Conservation (phyloP, 35 echinoderm and acorn worm genomes). For the Chiridota heheva region DNA sequence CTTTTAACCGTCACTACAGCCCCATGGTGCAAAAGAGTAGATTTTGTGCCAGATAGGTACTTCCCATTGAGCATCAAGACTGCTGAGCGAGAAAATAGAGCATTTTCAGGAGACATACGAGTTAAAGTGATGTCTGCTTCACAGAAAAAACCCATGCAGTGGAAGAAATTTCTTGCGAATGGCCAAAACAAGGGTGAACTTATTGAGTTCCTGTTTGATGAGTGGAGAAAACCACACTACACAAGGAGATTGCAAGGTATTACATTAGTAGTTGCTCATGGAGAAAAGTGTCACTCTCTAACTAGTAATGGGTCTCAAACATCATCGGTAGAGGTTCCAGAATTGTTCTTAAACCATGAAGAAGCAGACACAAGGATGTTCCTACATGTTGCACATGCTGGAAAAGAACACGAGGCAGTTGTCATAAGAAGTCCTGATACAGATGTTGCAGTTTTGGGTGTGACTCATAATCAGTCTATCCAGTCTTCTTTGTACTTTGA, state of each 20-base stretch:
- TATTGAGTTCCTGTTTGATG: slow-evolving; percentile 29
- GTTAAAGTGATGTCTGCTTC: not conserved
- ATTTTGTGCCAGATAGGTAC: slow-evolving; percentile 54
- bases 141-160: slow-evolving; percentile 14
- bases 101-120: not conserved
- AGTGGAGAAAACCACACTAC: slow-evolving; percentile 27
- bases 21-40: not conserved
- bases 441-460: slow-evolving; percentile 45
- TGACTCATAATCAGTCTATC: not conserved
- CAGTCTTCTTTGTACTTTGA: slow-evolving; percentile 3
- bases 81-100: slow-evolving; percentile 35
- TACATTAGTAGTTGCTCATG: slow-evolving; percentile 26
- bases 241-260: slow-evolving; percentile 28
- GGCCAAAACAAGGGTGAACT: slow-evolving; percentile 21
- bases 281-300: slow-evolving; percentile 12
- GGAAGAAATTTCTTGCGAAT: slow-evolving; percentile 50
- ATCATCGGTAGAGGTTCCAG: not conserved
- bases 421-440: slow-evolving; percentile 52
- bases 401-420: not conserved
- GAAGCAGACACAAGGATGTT: slow-evolving; percentile 55
- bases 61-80: slow-evolving; percentile 17
- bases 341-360: slow-evolving; percentile 31
- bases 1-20: slow-evolving; percentile 13
- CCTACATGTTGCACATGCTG: slow-evolving; percentile 46
- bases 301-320: not conserved